Evolutionary conservation across 2,113 vertebrate genomes (phyloP), one percentile per base, ranked within the genome.

Genomic region (Sceloporus undulatus): DNA sequence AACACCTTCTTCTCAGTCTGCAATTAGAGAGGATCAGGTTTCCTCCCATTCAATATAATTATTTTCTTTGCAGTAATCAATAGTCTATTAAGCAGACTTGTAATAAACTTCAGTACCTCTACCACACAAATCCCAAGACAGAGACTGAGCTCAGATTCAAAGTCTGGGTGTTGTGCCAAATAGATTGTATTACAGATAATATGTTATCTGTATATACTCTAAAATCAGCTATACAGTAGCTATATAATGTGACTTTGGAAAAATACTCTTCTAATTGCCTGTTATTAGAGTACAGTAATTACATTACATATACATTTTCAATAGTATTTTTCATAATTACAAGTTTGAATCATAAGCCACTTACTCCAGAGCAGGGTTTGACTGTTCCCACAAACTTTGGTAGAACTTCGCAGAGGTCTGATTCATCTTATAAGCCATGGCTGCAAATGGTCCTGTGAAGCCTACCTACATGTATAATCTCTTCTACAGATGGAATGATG

Each of bases 1-100:
- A 81, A 48, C 84, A n/a, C 89, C 65, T 86, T 82, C 78, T 74
- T 85, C 42, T 40, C 8, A 29, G 19, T 13, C 38, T 85, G 29
- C 86, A 76, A 65, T 90, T 66, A 84, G 54, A 89, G 81, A 85
- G 38, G 11, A 73, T 92, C 59, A 83, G 79, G 87, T 86, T 88
- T 85, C 86, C 76, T 88, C 81, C 79, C 68, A 0, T 91, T 85
- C 0, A 34, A 40, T 88, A 56, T 87, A 40, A 82, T 88, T 85
- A 89, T 93, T 94, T 94, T 90, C 56, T 78, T 91, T 88, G 79
- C 54, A 87, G 88, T 80, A 90, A 38, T 93, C 87, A 88, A 8
- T 89, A 92, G 52, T 82, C 59, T 91, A 0, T 92, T 92, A 90
- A 89, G 81, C 86, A 87, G 82, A n/a, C 59, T 91, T 0, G 0